Percentiles rank a stretch among this genome's conserved stretches.
These are phyloP conservation scores for Drosophila anomelani DNA, from an alignment of 2,888 invertebrate species.

Conservation along the genomic window DNA sequence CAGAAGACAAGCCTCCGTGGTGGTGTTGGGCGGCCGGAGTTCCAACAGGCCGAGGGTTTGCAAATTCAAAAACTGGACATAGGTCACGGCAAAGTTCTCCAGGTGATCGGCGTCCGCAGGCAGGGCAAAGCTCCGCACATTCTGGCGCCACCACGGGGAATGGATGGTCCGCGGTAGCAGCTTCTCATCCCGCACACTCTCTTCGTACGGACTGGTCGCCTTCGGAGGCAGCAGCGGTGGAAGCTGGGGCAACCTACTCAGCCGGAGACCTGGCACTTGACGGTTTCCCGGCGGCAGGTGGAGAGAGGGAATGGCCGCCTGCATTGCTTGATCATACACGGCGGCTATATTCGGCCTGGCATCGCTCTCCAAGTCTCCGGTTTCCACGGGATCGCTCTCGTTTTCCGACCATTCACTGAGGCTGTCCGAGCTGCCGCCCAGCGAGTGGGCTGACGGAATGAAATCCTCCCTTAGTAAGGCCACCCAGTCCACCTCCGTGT, in stretches of 20 bases:
- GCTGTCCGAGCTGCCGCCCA: slow-evolving; percentile 36
- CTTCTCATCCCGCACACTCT: slow-evolving; percentile 56
- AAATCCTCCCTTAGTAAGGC: slow-evolving; percentile 70
- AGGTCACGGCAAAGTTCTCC: slow-evolving; percentile 84
- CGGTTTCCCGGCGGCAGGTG: too few species aligned
- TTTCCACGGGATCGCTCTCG: not conserved
- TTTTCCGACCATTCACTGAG: slow-evolving; percentile 82
- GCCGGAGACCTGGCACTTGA: not conserved
- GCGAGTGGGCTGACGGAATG: slow-evolving; percentile 16
- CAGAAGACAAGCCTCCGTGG: slow-evolving; percentile 80
- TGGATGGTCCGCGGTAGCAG: slow-evolving; percentile 83
- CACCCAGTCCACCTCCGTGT: slow-evolving; percentile 50
- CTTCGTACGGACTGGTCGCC: slow-evolving; percentile 45
- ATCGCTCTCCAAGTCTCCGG: too few species aligned
- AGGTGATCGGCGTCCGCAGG: slow-evolving; percentile 79
- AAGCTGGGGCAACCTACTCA: slow-evolving; percentile 20
- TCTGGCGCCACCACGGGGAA: slow-evolving; percentile 84
- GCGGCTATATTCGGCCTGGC: slow-evolving; percentile 2
- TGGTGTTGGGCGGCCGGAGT: slow-evolving; percentile 67
- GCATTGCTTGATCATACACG: slow-evolving; percentile 8
- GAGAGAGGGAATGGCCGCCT: not conserved
- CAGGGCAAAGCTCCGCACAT: slow-evolving; percentile 73
- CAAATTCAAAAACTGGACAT: slow-evolving; percentile 76
- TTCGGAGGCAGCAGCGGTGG: slow-evolving; percentile 32
- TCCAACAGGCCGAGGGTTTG: slow-evolving; percentile 60